Conservation (phyloP, 1,140 invertebrate species). For the Wasmannia auropunctata region DNA sequence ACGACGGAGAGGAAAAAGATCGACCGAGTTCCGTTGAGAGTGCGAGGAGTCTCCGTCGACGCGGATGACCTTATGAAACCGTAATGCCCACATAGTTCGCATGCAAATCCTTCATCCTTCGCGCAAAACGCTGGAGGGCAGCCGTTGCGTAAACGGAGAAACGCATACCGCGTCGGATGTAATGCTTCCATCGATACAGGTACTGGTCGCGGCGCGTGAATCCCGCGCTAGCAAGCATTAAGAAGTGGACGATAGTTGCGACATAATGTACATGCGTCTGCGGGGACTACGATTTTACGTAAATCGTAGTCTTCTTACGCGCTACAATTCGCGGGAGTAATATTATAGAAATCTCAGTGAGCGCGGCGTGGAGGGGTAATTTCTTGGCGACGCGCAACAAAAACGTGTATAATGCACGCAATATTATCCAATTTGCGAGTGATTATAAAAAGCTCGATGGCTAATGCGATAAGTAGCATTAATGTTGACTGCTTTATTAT, state of each 20-base stretch:
- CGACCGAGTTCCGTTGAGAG: conserved; percentile 38
- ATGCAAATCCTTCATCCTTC: conserved; percentile 63
- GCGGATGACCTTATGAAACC: conserved; percentile 49
- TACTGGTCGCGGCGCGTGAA: conserved; percentile 1
- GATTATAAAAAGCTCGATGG: conserved; percentile 38
- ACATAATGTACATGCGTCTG: background rate
- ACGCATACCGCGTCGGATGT: conserved; percentile 37
- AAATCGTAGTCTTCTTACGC: conserved; percentile 6
- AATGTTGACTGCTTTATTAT: conserved; percentile 25
- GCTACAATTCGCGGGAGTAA: background rate
- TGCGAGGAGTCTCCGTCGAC: background rate
- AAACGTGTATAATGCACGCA: conserved; percentile 18
- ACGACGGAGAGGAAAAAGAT: conserved; percentile 36
- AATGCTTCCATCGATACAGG: background rate
- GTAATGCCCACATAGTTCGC: conserved; percentile 46
- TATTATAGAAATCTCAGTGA: conserved; percentile 1
- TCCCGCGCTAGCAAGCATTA: conserved; percentile 41
- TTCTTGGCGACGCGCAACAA: conserved; percentile 4
- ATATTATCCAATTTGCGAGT: conserved; percentile 34
- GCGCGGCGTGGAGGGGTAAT: background rate
- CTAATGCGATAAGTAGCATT: conserved; percentile 37
- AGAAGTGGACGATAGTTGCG: conserved; percentile 45
- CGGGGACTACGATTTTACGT: background rate
- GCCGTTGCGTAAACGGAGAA: conserved; percentile 57
- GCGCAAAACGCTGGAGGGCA: conserved; percentile 54